Percentiles rank a stretch among this genome's conserved stretches.
These are phyloP conservation scores for Tachina grossa DNA, from an alignment of 2,888 invertebrate genomes.

Conservation along the genomic window DNA sequence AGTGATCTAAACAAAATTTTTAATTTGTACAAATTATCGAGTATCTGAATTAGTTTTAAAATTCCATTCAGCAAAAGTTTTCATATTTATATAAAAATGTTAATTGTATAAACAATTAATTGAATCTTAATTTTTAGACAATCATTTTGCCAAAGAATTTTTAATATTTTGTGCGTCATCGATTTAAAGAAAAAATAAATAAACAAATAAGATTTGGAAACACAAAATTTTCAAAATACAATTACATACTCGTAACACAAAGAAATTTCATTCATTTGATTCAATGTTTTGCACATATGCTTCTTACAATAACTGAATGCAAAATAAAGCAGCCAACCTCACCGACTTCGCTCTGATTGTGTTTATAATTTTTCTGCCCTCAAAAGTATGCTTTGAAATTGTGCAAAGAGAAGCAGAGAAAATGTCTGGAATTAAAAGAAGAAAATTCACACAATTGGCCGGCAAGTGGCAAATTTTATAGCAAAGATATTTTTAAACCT, in stretches of 20 bases:
- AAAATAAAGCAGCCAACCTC: neutral
- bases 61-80: too few relatives aligned
- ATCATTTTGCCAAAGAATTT: too few relatives aligned
- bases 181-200: too few relatives aligned
- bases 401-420: neutral
- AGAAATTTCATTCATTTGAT: neutral
- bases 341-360: neutral
- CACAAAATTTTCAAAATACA: neutral
- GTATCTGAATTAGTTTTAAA: too few relatives aligned
- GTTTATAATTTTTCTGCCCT: neutral
- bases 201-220: too few relatives aligned
- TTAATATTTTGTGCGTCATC: too few relatives aligned
- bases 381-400: slow-evolving; percentile 33
- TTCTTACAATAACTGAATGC: neutral
- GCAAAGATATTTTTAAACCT: too few relatives aligned
- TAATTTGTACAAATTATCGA: neutral
- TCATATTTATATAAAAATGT: too few relatives aligned
- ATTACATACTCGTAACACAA: neutral
- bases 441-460: neutral
- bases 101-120: too few relatives aligned
- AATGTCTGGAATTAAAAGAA: neutral
- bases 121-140: too few relatives aligned
- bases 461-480: too few relatives aligned
- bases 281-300: neutral
- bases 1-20: slow-evolving; percentile 24